Conservation (phyloP, 1,140 invertebrate species). For the Bombus vancouverensis region DNA sequence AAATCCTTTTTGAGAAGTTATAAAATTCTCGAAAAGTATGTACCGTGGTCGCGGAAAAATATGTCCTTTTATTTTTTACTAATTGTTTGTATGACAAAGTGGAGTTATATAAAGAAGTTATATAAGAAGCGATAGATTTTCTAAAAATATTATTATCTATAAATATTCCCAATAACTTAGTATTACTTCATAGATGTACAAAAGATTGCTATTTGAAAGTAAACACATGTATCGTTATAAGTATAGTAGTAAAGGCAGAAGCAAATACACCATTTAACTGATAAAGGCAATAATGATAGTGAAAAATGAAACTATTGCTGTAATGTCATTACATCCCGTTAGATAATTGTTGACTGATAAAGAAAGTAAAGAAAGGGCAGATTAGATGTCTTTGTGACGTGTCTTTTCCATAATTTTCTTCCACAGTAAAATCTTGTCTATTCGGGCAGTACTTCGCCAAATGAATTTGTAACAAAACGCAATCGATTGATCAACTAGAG, state of each 20-base stretch:
- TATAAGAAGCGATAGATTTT: slow-evolving; percentile 7
- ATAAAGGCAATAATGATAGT: slow-evolving; percentile 31
- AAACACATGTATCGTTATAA: slow-evolving; percentile 40
- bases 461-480: slow-evolving; percentile 53
- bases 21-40: background rate
- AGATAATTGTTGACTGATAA: slow-evolving; percentile 27
- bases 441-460: background rate
- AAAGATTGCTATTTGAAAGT: slow-evolving; percentile 37
- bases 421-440: background rate
- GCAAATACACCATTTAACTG: slow-evolving; percentile 29
- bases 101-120: background rate
- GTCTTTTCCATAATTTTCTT: background rate
- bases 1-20: background rate
- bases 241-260: slow-evolving; percentile 33
- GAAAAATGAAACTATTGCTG: background rate
- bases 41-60: background rate
- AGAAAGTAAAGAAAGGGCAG: background rate
- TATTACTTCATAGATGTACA: slow-evolving; percentile 27
- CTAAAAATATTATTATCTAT: slow-evolving; percentile 28
- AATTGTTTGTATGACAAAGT: background rate
- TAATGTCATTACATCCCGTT: slow-evolving; percentile 9
- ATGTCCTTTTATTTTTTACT: slow-evolving; percentile 5
- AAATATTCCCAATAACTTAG: slow-evolving; percentile 35
- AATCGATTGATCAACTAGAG: background rate
- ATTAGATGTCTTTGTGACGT: background rate